Base-by-base conservation (phyloP, 2,888 invertebrate species). In the Eupithecia dodoneata region DNA sequence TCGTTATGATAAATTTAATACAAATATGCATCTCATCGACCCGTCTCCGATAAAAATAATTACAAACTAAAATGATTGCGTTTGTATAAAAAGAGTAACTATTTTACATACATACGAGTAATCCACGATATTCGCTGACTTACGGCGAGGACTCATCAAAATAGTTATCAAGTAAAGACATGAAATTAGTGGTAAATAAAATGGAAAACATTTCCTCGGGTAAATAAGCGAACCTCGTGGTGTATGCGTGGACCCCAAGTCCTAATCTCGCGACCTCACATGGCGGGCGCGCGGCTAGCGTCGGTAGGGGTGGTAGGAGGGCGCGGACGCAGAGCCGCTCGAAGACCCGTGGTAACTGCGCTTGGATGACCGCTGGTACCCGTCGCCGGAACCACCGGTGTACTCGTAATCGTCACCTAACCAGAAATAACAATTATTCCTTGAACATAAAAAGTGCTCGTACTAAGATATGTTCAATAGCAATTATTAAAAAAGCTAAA, bases 381-480 rank as follows among this genome's bases (percentile, higher is more conserved):
- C 95, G 72, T 95, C 95, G 75, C 95, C 95, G 18, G 95, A 94
- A 2, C 93, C 95, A 63, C 95, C 95, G 72, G 94, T 92, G 87
- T 94, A 93, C 84, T 95, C 95, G 89, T 93, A 94, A 85, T 95
- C 95, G 84, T 95, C 95, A 88, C 94, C 94, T 94, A 86, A 30
- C 73, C 49, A 66, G 52, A 82, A 75, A 83, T 80, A 81, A 79
- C 81, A 72, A 75, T 81, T 81, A 80, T 52, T 52, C 12, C 67
- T 2, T 5, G 67, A 42, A 44, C 41, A 76, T 80, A 79, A 44
- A 18, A 18, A 63, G 12, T 9, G n/a, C n/a, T 74, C 73, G 47
- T 55, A 78, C 47, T 49, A 65, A 80, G 85, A 82, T 82, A 85
- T 59, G 18, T 75, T 77, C 41, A 75, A 42, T 82, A 85, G 85